A percentile compares a stretch with the other conserved stretches of the same genome.
Conservation (phyloP, 2,797 vertebrate species). For the Peromyscus nudipes region DNA sequence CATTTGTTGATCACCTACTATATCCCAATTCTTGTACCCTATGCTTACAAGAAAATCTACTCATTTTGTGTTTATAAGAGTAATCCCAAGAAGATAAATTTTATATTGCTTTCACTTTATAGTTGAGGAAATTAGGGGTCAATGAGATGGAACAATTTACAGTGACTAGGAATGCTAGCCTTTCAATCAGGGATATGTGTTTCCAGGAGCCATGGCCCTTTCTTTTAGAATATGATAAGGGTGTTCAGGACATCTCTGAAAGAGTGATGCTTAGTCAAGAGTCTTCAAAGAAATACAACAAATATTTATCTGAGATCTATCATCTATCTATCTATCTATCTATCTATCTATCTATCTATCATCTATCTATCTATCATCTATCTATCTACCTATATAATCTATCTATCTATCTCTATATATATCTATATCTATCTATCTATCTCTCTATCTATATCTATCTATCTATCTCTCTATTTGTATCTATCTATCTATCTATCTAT, state of each 20-base stretch:
- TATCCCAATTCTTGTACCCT: neutral
- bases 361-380: neutral
- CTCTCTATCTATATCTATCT: neutral
- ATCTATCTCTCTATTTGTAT: neutral
- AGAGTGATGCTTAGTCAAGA: neutral
- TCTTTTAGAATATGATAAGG: neutral
- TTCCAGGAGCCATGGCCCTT: neutral
- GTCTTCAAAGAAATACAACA: neutral
- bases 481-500: too few relatives aligned
- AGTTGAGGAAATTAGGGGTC: constrained; percentile 3
- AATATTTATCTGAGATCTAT: neutral
- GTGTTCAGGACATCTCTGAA: neutral
- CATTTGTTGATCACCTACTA: neutral
- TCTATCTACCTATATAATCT: neutral
- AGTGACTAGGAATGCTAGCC: neutral
- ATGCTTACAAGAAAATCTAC: neutral
- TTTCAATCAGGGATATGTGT: neutral
- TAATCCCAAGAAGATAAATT: neutral
- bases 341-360: neutral
- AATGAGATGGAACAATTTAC: neutral
- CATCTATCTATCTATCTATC: neutral
- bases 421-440: too few relatives aligned
- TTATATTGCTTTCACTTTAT: neutral
- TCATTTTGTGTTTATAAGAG: neutral
- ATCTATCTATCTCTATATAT: too few relatives aligned